Base-by-base conservation (phyloP, 2,888 invertebrate genomes). In the Netelia inedita region DNA sequence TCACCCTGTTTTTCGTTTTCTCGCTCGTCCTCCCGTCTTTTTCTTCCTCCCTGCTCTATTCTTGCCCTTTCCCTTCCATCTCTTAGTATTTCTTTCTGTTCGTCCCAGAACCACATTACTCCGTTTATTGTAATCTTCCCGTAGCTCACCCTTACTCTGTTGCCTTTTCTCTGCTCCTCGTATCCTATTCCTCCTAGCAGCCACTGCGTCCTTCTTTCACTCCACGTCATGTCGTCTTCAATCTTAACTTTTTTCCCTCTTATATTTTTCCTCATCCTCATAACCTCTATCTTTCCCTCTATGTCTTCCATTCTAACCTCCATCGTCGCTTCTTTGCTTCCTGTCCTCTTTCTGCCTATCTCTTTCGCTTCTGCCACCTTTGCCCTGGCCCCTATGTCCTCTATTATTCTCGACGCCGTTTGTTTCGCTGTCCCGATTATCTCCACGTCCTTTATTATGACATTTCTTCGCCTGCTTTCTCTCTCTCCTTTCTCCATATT, bases 201-300 rank as follows among this genome's bases (percentile, higher is more conserved):
- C 76, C 68, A 59, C 11, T 46, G 66, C 59, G 23, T 76, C 11
- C 14, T 68, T 46, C 19, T 76, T 28, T 76, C 59, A 3, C 6
- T 46, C 68, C 50, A 68, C 16, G 76, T 68, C 46, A 46, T 1
- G 10, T 50, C 59, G 1, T 68, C 57, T 11, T 68, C 76, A 1
- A 76, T 65, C 28, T 1, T 55, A 0, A 57, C 35, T 43, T 43
- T 46, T 1, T 16, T 43, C 0, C 10, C 76, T 16, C 46, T 23
- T 23, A 68, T 8, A 23, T 76, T 61, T 19, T 23, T 76, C 19
- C 16, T 68, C 43, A 11, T 68, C 9, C 19, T 53, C 69, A 78
- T 69, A 1, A 78, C 61, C 19, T 78, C 69, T 19, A 61, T 28
- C 14, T 59, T 68, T 5, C 59, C n/a, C 28, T 76, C 66, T 14